phyloP scores from a whole-genome alignment of 1,140 invertebrate species.

The Araneus ventricosus region DNA sequence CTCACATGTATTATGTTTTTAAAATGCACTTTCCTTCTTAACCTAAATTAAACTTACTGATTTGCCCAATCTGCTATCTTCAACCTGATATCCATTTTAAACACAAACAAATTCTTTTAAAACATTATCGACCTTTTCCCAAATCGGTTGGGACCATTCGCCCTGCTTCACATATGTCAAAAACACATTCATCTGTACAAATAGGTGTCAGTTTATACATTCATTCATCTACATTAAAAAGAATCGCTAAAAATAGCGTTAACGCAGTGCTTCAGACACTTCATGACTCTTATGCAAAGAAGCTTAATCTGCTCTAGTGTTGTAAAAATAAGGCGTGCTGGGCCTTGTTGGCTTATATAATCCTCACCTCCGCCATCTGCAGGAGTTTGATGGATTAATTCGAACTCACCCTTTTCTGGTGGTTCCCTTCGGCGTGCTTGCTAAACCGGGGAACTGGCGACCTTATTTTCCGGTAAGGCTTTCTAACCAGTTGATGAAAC shows the following conservation, averaged over 20 bases:
- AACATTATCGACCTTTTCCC: not conserved
- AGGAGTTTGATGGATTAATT: slow-evolving; percentile 40
- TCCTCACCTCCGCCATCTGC: not conserved
- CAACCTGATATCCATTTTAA: not conserved
- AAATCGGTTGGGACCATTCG: not conserved
- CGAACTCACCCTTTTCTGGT: slow-evolving; percentile 1
- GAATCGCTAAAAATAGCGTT: not conserved
- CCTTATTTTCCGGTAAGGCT: slow-evolving; percentile 39
- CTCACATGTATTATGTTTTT: no score
- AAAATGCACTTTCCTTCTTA: not conserved
- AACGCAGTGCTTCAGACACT: not conserved
- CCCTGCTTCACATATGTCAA: not conserved
- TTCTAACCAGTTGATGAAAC: slow-evolving; percentile 43
- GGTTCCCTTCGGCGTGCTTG: not conserved
- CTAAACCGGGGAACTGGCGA: not conserved
- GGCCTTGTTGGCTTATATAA: not conserved
- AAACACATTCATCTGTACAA: not conserved
- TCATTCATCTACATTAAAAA: not conserved
- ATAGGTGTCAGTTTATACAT: not conserved
- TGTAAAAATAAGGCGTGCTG: not conserved
- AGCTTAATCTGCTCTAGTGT: not conserved
- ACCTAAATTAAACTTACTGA: not conserved
- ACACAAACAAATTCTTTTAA: not conserved
- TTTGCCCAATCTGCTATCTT: not conserved
- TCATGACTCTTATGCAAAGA: not conserved